phyloP scores from a whole-genome alignment of 2,113 vertebrate genomes.

The Gallinago paraguaiae region DNA sequence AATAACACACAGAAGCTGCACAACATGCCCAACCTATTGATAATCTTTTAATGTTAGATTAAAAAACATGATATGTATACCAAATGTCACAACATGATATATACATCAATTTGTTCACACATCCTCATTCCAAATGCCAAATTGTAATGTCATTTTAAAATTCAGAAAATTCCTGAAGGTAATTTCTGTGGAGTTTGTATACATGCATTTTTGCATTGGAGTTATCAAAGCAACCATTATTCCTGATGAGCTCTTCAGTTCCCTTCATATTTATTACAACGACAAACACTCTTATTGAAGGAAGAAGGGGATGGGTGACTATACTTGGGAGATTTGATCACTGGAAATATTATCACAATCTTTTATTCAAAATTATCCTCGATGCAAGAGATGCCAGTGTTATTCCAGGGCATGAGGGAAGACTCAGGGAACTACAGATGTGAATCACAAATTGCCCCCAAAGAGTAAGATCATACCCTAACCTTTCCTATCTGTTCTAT shows the following conservation, averaged over 20 bases:
- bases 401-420: not conserved
- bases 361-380: conserved; percentile 2
- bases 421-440: not conserved
- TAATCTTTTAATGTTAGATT: not conserved
- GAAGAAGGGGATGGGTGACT: not conserved
- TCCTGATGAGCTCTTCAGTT: not conserved
- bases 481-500: not conserved
- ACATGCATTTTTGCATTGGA: not conserved
- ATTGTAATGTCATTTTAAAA: not conserved
- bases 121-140: not conserved
- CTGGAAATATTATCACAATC: not conserved
- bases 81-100: not conserved
- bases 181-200: not conserved
- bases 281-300: not conserved
- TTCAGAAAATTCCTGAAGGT: not conserved
- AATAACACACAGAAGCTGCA: not conserved
- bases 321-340: not conserved
- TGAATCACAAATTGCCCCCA: not conserved
- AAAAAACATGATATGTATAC: not conserved
- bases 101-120: not conserved
- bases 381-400: not conserved
- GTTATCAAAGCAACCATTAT: not conserved
- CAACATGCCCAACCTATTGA: not conserved
- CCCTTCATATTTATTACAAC: not conserved
- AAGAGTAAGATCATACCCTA: not conserved